These are phyloP conservation scores for Lepidochrysops patricia DNA, from an alignment of 2,888 invertebrate genomes.

Conservation along the genomic window DNA sequence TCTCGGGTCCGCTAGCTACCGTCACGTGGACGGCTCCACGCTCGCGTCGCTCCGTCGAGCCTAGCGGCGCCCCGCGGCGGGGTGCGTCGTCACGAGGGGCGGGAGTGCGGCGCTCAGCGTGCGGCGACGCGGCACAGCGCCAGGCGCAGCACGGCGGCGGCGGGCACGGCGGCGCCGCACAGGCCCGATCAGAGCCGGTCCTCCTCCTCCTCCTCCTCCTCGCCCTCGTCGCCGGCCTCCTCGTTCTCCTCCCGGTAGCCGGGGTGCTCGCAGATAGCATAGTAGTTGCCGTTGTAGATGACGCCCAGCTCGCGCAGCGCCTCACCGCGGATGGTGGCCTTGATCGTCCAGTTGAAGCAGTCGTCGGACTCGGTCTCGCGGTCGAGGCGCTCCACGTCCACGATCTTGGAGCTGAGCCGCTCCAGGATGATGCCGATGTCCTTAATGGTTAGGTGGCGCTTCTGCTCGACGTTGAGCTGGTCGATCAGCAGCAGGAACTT, in stretches of 20 bases:
- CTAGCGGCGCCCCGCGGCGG: constrained; percentile 10
- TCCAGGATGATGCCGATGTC: constrained; percentile 96
- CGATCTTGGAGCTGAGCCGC: constrained; percentile 91
- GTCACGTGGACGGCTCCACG: constrained; percentile 7
- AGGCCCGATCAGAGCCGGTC: constrained; percentile 77
- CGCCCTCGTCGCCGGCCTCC: constrained; percentile 87
- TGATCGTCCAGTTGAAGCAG: constrained; percentile 97
- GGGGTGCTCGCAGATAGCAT: constrained; percentile 95
- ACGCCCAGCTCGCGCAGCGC: constrained; percentile 92
- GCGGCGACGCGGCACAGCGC: constrained; percentile 59
- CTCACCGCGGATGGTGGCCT: constrained; percentile 94
- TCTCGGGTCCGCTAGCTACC: constrained; percentile 27
- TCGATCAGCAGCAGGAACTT: constrained; percentile 95
- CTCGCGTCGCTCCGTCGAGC: not conserved
- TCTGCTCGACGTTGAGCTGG: constrained; percentile 93
- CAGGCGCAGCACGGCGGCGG: constrained; percentile 58
- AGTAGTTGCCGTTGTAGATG: constrained; percentile 96
- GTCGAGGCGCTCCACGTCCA: constrained; percentile 93
- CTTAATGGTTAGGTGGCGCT: constrained; percentile 92
- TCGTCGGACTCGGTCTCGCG: constrained; percentile 94
- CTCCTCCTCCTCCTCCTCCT: constrained; percentile 88
- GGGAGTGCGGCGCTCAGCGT: constrained; percentile 32
- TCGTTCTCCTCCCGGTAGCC: constrained; percentile 93
- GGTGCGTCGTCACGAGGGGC: constrained; percentile 20
- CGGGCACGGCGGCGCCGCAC: constrained; percentile 69